Evolutionary conservation across 2,888 invertebrate genomes (phyloP).

Genomic region (Pelosia muscerda): DNA sequence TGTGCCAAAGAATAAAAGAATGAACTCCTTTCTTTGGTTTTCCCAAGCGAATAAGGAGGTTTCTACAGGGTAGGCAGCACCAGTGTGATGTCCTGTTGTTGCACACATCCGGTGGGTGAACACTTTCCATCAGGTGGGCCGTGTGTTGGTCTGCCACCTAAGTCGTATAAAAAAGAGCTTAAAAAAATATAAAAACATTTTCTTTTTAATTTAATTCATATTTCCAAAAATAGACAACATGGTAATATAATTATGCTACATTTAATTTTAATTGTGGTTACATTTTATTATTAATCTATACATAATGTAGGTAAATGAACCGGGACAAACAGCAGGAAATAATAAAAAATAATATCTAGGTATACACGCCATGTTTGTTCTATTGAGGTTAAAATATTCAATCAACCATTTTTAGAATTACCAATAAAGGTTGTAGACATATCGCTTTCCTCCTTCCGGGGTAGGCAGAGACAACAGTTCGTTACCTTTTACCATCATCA

Average conservation of each 20-base stretch:
- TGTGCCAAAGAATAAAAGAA: too few relatives aligned
- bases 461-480: neutral
- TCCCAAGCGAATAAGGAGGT: too few relatives aligned
- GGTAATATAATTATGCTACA: neutral
- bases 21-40: too few relatives aligned
- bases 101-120: too few relatives aligned
- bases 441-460: neutral
- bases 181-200: neutral
- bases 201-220: neutral
- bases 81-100: too few relatives aligned
- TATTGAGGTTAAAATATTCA: neutral
- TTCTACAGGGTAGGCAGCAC: too few relatives aligned
- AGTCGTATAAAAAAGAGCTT: too few relatives aligned
- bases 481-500: neutral
- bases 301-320: constrained; percentile 8
- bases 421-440: neutral
- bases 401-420: neutral
- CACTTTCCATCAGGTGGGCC: too few relatives aligned
- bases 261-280: constrained; percentile 9
- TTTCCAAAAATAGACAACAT: constrained; percentile 1
- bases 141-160: too few relatives aligned
- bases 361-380: neutral
- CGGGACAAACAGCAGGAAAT: constrained; percentile 18
- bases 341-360: constrained; percentile 17
- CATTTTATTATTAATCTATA: neutral